Evolutionary conservation across 2,113 vertebrate species (phyloP).

Genomic region (Vombatus ursinus): DNA sequence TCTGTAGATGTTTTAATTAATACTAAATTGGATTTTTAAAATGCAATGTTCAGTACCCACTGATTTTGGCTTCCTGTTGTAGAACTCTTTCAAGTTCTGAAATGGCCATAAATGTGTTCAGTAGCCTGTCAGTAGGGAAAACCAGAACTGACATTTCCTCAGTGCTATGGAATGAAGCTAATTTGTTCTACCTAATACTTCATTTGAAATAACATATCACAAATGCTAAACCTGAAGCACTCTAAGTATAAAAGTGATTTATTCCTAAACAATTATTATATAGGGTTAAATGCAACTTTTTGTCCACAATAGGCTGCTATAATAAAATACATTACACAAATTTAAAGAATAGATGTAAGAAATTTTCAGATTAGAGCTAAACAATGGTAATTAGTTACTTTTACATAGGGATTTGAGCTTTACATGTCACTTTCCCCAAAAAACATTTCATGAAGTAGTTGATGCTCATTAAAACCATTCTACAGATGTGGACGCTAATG

Average conservation of each 20-base stretch:
- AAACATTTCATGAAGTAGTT: not conserved
- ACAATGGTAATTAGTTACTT: not conserved
- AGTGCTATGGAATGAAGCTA: not conserved
- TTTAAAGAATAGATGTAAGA: not conserved
- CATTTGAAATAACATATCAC: not conserved
- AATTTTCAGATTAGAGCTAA: not conserved
- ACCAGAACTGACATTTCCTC: not conserved
- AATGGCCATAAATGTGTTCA: not conserved
- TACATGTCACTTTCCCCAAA: not conserved
- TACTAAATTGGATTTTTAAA: not conserved
- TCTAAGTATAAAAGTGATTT: not conserved
- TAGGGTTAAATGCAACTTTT: not conserved
- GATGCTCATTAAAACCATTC: not conserved
- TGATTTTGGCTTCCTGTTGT: not conserved
- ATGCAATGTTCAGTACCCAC: not conserved
- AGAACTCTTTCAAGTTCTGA: not conserved
- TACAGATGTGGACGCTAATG: not conserved
- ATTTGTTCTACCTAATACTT: not conserved
- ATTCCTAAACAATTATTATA: not conserved
- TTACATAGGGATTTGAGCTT: not conserved
- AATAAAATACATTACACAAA: not conserved
- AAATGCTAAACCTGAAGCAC: not conserved
- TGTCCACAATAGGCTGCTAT: not conserved
- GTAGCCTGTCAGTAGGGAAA: not conserved
- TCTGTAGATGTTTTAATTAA: not conserved